Evolutionary conservation across 2,113 vertebrate genomes (phyloP), one percentile per base, ranked within the genome.

Genomic region (Gallinago media): DNA sequence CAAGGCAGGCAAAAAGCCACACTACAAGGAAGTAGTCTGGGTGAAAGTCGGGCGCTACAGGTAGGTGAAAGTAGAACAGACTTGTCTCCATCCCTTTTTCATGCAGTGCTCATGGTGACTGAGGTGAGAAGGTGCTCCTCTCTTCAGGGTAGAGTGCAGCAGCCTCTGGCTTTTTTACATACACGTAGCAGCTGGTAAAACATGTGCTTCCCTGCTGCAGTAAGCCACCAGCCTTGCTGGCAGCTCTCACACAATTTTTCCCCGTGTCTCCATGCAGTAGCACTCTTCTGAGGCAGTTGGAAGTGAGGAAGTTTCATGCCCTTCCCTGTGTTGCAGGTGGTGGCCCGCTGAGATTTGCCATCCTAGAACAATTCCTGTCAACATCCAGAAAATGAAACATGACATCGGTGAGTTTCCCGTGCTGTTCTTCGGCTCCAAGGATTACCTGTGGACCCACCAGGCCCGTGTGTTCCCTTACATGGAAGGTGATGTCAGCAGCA

Each of bases 391-490:
- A 84, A 99, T 99, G 99, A 98, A 98, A 84, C 99, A 99, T 46
- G 99, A 99, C 49, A 99, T 99, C 0, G 99, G 99, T 1, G 99
- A 99, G 97, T 99, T 99, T 79, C 99, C 99, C 2, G 99, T 99
- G n/a, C 98, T 99, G 65, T 99, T 99, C 97, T 99, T 99, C 2
- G 99, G 99, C 71, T 99, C 99, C 91, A 99, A 99, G 80, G 99
- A 99, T 96, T 99, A 99, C 97, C 96, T 99, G 73, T 99, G 99
- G 99, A 99, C 99, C 23, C 99, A 99, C 95, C 99, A 99, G 97
- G 99, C 99, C 55, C 98, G 99, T 42, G 99, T 99, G 66, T 99
- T 99, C 88, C 99, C 99, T 12, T 99, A 99, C 86, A 99, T 99
- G 99, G 99, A 99, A 65, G 99, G 99, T 26, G 99, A 99, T 63